These are phyloP conservation scores for Sympetrum striolatum DNA, from an alignment of 2,888 invertebrate genomes.

Conservation along the genomic window DNA sequence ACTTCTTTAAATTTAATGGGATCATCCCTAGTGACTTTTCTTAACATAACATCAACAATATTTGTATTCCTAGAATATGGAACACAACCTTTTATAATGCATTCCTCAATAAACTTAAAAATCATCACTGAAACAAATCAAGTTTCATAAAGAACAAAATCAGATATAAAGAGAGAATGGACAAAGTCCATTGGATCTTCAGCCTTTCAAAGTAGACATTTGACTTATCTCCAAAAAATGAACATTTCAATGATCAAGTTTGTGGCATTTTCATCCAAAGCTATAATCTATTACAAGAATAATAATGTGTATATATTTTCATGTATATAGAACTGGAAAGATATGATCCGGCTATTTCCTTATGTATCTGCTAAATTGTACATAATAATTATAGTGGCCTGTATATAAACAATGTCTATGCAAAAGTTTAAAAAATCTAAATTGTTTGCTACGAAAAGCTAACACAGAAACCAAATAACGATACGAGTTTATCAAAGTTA, in stretches of 20 bases:
- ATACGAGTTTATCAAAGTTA: slow-evolving; percentile 4
- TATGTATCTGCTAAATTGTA: not conserved
- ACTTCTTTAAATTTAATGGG: slow-evolving; percentile 10
- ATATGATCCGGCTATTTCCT: slow-evolving; percentile 4
- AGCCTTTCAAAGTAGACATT: not conserved
- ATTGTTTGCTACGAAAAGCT: slow-evolving; percentile 6
- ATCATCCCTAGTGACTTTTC: not conserved
- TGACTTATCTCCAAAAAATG: not conserved
- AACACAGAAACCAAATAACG: slow-evolving; percentile 20
- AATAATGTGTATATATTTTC: not conserved
- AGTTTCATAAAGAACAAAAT: not conserved
- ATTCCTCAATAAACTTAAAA: slow-evolving; percentile 8
- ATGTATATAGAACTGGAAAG: slow-evolving; percentile 6
- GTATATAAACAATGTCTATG: slow-evolving; percentile 41
- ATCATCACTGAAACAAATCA: not conserved
- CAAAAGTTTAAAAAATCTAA: slow-evolving; percentile 45
- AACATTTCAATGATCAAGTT: not conserved
- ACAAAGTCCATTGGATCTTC: not conserved
- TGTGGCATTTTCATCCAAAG: not conserved
- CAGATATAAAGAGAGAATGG: not conserved
- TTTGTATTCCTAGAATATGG: not conserved
- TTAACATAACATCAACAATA: not conserved
- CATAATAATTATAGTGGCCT: not conserved
- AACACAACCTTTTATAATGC: not conserved
- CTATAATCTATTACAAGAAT: slow-evolving; percentile 11